These are phyloP conservation scores for Hyppa rectilinea DNA, from an alignment of 2,888 invertebrate species.

Conservation along the genomic window DNA sequence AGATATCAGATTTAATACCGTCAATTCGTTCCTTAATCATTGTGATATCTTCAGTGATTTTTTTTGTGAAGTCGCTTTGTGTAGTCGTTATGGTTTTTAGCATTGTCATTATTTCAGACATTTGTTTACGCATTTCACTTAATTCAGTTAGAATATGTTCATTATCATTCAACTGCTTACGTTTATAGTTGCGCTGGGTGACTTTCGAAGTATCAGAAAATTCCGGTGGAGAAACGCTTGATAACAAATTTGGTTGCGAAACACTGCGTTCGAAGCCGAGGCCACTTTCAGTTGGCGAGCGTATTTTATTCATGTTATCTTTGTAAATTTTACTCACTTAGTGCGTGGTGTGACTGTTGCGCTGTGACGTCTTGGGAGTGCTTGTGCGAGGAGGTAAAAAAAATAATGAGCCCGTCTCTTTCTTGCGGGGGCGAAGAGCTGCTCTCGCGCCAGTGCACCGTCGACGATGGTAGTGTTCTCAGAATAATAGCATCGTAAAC, in stretches of 20 bases:
- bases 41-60: background rate
- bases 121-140: background rate
- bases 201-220: background rate
- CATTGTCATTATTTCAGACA: constrained; percentile 4
- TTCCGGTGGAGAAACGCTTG: background rate
- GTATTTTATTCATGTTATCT: background rate
- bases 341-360: background rate
- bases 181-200: background rate
- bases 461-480: background rate
- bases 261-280: background rate
- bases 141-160: background rate
- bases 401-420: constrained; percentile 1
- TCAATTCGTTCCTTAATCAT: background rate
- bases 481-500: background rate
- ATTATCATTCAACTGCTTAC: background rate
- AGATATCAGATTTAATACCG: background rate
- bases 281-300: constrained; percentile 1
- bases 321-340: background rate
- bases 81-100: background rate
- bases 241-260: background rate
- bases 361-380: background rate
- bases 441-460: background rate
- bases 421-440: background rate
- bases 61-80: background rate
- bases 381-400: background rate